Conservation (phyloP, 2,113 vertebrate genomes). For the Microtus montanus region DNA sequence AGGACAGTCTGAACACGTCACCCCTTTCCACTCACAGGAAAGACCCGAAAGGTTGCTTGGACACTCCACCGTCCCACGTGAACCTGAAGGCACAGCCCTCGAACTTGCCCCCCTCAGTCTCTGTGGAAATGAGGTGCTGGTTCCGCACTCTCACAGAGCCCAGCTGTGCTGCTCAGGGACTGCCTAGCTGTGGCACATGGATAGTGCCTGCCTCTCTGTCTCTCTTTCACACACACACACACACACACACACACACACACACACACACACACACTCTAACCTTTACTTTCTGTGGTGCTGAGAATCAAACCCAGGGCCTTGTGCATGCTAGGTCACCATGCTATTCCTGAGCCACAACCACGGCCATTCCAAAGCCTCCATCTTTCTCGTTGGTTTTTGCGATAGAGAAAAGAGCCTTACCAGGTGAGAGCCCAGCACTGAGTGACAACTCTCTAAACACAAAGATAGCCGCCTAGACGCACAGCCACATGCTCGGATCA, state of each 20-base stretch:
- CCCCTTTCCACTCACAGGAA: background rate
- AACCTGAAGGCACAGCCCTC: background rate
- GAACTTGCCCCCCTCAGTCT: background rate
- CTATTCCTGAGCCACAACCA: background rate
- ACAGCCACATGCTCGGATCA: background rate
- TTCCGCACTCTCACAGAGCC: background rate
- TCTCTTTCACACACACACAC: no score
- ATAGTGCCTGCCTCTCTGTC: no score
- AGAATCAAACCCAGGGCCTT: background rate
- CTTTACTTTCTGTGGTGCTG: background rate
- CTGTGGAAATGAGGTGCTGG: background rate
- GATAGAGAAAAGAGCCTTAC: background rate
- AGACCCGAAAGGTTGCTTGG: conserved; percentile 29
- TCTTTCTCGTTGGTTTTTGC: background rate
- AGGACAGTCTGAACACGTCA: background rate
- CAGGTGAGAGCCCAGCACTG: background rate
- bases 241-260: no score
- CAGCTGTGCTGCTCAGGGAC: background rate
- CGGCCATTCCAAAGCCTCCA: background rate
- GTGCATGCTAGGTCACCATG: background rate
- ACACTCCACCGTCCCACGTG: background rate
- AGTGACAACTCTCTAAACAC: background rate
- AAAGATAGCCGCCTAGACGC: background rate
- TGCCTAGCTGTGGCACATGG: background rate
- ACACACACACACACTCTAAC: background rate